Evolutionary conservation across 2,797 vertebrate genomes (phyloP).

Genomic region (Manis pentadactyla): DNA sequence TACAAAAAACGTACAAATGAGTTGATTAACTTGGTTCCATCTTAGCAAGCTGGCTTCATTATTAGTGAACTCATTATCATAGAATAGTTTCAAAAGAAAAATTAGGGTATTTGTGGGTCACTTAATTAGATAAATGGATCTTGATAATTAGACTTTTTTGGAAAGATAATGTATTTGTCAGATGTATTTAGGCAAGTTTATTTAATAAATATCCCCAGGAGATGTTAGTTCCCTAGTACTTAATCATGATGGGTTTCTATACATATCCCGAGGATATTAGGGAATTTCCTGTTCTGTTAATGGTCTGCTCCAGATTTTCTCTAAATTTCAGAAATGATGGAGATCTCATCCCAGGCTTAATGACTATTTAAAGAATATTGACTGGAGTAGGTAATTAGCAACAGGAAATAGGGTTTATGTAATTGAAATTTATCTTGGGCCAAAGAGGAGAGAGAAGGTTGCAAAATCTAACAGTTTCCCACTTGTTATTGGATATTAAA

Average conservation of each 20-base stretch:
- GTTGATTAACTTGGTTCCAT: slow-evolving; percentile 61
- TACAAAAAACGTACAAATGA: slow-evolving; percentile 44
- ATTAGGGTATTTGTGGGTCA: slow-evolving; percentile 51
- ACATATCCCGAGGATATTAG: slow-evolving; percentile 74
- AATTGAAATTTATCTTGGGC: slow-evolving; percentile 56
- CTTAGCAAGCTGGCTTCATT: slow-evolving; percentile 76
- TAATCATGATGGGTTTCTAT: slow-evolving; percentile 65
- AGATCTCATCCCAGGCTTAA: slow-evolving; percentile 68
- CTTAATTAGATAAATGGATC: slow-evolving; percentile 78
- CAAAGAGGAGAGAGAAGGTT: slow-evolving; percentile 27
- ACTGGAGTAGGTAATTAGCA: slow-evolving; percentile 64
- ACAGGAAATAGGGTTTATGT: slow-evolving; percentile 70
- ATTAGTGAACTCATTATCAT: slow-evolving; percentile 66
- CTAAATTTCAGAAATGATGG: slow-evolving; percentile 71
- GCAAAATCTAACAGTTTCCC: not conserved
- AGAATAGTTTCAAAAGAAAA: slow-evolving; percentile 71
- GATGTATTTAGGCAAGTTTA: slow-evolving; percentile 63
- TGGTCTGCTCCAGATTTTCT: slow-evolving; percentile 37
- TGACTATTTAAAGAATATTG: slow-evolving; percentile 71
- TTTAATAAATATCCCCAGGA: slow-evolving; percentile 73
- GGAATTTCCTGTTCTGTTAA: slow-evolving; percentile 68
- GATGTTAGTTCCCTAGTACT: slow-evolving; percentile 39
- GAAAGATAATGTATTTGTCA: slow-evolving; percentile 71
- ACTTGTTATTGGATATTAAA: not conserved
- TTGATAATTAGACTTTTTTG: slow-evolving; percentile 22